Evolutionary conservation across 2,797 vertebrate genomes (phyloP), one percentile per base, ranked within the genome.

Genomic region (Natrix natrix): DNA sequence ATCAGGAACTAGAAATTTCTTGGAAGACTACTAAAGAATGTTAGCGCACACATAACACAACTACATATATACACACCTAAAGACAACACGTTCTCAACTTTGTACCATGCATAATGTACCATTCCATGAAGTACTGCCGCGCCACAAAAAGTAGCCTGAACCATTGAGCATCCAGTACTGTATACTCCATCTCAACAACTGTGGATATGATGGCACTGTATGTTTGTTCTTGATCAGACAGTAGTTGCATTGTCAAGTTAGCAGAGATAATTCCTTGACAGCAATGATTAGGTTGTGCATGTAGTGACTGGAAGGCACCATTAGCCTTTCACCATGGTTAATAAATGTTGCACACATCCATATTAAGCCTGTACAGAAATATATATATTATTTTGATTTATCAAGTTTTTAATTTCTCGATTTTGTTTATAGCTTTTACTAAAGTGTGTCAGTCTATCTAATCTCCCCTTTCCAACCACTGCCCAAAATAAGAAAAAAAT

Each of bases 251-350:
- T 87, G 92, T 98, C 97, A 93, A 97, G 95, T 98, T 97, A 97
- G 97, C 96, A 97, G 96, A 97, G 97, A 97, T 98, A 97, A 97
- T 95, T 96, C 97, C 96, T 98, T 98, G 97, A 97, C 97, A 97
- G 97, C 97, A 93, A 96, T 88, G 94, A 95, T 96, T 90, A 95
- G 97, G 97, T 97, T 98, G 97, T 98, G 98, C 98, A 98, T 98
- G 98, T 98, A 97, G 97, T 98, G 96, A 96, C 97, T 96, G 97
- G 97, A 97, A 97, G 97, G 97, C 97, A 24, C 93, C 93, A 96
- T 96, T 96, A 97, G 97, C 97, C 97, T 96, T 97, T 98, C 96
- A 94, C 97, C 95, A 96, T 96, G 97, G 96, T 97, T 97, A 96
- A 96, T 97, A 97, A 97, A 96, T 97, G 96, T 97, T 95, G 95